These are phyloP conservation scores for Tenodera sinensis DNA, from an alignment of 2,888 invertebrate genomes.

Conservation along the genomic window DNA sequence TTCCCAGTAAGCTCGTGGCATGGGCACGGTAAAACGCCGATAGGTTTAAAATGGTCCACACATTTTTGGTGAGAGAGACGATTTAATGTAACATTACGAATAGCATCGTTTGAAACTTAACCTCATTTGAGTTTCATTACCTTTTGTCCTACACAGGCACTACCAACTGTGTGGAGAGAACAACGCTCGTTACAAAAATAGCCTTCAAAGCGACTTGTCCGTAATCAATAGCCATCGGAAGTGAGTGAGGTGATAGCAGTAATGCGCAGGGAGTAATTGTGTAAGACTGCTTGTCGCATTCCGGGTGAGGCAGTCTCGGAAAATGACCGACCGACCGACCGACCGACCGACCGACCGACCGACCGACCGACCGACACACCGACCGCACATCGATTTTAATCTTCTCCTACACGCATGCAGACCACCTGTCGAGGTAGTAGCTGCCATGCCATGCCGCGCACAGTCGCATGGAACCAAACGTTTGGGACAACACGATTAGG, in stretches of 20 bases:
- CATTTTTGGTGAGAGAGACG: too few relatives aligned
- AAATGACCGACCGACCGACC: too few relatives aligned
- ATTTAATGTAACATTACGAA: too few relatives aligned
- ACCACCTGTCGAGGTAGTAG: neutral
- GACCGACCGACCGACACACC: too few relatives aligned
- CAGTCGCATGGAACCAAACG: too few relatives aligned
- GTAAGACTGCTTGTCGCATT: neutral
- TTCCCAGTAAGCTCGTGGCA: neutral
- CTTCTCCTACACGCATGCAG: neutral
- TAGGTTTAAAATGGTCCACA: neutral
- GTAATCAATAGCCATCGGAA: neutral
- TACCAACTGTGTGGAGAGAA: too few relatives aligned
- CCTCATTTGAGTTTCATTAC: too few relatives aligned
- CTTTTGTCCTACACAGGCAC: too few relatives aligned
- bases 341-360: too few relatives aligned
- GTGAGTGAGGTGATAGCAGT: neutral
- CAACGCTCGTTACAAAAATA: neutral
- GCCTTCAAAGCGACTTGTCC: neutral
- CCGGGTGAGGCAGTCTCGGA: neutral
- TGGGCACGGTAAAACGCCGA: neutral
- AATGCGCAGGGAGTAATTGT: neutral
- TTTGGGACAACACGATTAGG: too few relatives aligned
- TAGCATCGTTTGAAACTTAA: too few relatives aligned
- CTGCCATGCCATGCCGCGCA: too few relatives aligned
- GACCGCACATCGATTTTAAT: neutral